Percentiles rank a stretch among this genome's conserved stretches.
These are phyloP conservation scores for Ecdyonurus torrentis DNA, from an alignment of 2,888 invertebrate species.

Conservation along the genomic window DNA sequence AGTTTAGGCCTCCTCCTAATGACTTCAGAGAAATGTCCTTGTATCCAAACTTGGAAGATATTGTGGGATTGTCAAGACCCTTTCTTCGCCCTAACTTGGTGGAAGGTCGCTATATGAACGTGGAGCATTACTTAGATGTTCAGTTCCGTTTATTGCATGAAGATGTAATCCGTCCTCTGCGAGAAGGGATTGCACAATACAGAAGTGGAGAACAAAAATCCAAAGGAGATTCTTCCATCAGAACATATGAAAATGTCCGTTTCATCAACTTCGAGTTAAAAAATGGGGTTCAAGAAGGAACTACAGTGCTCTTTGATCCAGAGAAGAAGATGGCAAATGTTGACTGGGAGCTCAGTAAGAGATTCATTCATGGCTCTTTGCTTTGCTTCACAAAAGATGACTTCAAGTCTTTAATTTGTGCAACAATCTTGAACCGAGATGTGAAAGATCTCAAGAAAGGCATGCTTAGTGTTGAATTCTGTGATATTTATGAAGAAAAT, in stretches of 20 bases:
- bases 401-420: slow-evolving; percentile 51
- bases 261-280: neutral
- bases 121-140: slow-evolving; percentile 59
- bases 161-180: slow-evolving; percentile 58
- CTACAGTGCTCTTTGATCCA: slow-evolving; percentile 19
- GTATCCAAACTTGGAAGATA: slow-evolving; percentile 31
- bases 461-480: slow-evolving; percentile 29
- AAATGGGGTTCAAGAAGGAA: slow-evolving; percentile 7
- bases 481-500: slow-evolving; percentile 18
- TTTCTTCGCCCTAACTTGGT: slow-evolving; percentile 40
- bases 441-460: slow-evolving; percentile 32
- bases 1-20: slow-evolving; percentile 23
- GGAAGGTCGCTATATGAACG: slow-evolving; percentile 40
- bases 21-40: slow-evolving; percentile 26
- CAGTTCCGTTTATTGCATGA: slow-evolving; percentile 63
- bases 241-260: neutral
- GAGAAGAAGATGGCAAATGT: slow-evolving; percentile 20
- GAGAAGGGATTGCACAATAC: slow-evolving; percentile 39
- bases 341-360: slow-evolving; percentile 33
- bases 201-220: neutral
- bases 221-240: neutral
- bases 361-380: slow-evolving; percentile 53
- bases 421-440: slow-evolving; percentile 44
- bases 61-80: slow-evolving; percentile 20
- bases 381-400: slow-evolving; percentile 51